Conservation (phyloP, 2,888 invertebrate genomes). For the Dicranocentrus wangi region DNA sequence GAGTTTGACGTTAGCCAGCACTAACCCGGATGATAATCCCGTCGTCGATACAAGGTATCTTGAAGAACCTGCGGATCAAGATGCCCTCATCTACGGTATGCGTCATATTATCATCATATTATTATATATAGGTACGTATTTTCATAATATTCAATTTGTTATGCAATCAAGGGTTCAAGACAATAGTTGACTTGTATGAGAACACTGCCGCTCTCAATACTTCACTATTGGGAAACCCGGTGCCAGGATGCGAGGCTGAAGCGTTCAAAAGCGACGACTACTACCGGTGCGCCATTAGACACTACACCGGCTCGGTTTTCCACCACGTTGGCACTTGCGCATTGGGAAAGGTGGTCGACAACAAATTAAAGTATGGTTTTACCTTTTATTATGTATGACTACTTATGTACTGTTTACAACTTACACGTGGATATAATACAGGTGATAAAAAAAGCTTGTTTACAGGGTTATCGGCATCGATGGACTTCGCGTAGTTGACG, state of each 20-base stretch:
- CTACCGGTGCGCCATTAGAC: constrained; percentile 79
- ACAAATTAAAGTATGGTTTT: constrained; percentile 40
- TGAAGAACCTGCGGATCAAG: constrained; percentile 78
- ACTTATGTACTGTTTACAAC: too few species aligned
- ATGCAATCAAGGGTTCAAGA: constrained; percentile 10
- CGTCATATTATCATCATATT: background rate
- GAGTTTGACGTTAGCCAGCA: constrained; percentile 78
- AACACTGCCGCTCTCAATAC: constrained; percentile 40
- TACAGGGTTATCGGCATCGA: constrained; percentile 40
- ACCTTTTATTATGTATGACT: too few species aligned
- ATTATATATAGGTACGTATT: too few species aligned
- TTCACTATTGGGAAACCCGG: constrained; percentile 11
- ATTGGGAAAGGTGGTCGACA: constrained; percentile 76
- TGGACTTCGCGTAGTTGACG: constrained; percentile 36
- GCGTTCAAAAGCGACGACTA: constrained; percentile 79
- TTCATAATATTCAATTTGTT: too few species aligned
- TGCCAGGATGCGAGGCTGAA: constrained; percentile 63
- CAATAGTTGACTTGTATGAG: constrained; percentile 35
- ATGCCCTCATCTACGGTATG: constrained; percentile 76
- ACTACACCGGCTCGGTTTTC: constrained; percentile 82
- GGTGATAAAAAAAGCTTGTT: background rate
- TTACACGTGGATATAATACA: background rate
- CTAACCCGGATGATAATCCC: constrained; percentile 77
- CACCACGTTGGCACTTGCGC: constrained; percentile 82
- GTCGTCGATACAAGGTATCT: constrained; percentile 83